Evolutionary conservation across 64 coral and sea anemone genomes (phyloP).

Genomic region (Astreopora myriophthalma): DNA sequence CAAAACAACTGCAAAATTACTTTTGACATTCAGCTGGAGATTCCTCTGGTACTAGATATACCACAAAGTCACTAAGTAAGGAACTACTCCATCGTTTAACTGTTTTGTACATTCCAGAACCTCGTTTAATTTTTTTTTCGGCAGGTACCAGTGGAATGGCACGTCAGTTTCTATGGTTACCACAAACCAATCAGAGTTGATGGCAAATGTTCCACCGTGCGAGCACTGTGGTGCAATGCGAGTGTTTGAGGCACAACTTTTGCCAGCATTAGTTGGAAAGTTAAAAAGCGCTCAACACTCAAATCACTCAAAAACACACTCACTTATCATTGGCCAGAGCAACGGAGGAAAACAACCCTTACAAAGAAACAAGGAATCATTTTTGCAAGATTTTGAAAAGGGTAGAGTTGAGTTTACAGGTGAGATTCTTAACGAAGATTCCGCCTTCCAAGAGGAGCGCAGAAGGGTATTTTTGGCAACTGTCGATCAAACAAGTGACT

Average conservation of each 20-base stretch:
- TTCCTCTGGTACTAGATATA: too few relatives aligned
- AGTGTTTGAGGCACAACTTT: conserved; percentile 77
- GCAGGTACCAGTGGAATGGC: conserved; percentile 82
- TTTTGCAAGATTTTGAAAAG: not conserved
- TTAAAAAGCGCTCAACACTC: not conserved
- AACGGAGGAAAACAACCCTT: not conserved
- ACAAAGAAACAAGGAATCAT: not conserved
- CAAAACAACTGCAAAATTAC: too few relatives aligned
- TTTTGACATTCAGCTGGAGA: too few relatives aligned
- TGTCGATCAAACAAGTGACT: conserved; percentile 10
- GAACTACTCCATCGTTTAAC: too few relatives aligned
- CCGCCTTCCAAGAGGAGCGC: not conserved
- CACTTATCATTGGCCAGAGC: not conserved
- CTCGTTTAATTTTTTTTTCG: too few relatives aligned
- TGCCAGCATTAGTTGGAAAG: conserved; percentile 72
- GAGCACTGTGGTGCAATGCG: conserved; percentile 60
- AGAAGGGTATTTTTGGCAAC: not conserved
- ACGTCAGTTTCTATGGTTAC: conserved; percentile 57
- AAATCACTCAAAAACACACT: not conserved
- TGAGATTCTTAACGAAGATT: not conserved
- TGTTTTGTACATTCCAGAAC: too few relatives aligned
- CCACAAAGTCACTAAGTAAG: too few relatives aligned
- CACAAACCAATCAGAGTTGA: conserved; percentile 2
- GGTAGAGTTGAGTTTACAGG: not conserved
- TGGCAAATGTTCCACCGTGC: conserved; percentile 44